Conservation (phyloP, 2,113 vertebrate species). For the Dasypus novemcinctus region DNA sequence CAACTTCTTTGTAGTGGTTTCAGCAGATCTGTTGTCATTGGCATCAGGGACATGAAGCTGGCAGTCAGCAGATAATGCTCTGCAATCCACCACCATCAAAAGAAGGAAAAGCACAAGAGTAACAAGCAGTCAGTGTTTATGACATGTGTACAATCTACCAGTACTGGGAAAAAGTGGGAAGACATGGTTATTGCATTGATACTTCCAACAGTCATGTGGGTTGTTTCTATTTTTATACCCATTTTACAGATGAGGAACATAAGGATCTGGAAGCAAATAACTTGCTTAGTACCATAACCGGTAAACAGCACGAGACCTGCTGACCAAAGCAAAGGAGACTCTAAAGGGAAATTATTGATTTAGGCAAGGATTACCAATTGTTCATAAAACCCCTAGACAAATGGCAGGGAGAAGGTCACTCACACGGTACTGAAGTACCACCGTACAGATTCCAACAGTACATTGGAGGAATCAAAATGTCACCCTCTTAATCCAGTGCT, state of each 20-base stretch:
- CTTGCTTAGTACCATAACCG: not conserved
- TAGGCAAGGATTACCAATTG: not conserved
- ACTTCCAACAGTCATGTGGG: not conserved
- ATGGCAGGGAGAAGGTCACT: not conserved
- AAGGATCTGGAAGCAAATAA: not conserved
- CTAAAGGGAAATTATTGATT: not conserved
- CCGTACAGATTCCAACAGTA: not conserved
- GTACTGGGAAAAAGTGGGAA: not conserved
- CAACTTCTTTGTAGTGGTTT: not conserved
- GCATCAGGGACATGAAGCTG: not conserved
- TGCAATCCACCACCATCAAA: not conserved
- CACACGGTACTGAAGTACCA: not conserved
- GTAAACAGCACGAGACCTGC: not conserved
- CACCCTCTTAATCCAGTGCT: not conserved
- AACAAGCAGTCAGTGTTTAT: not conserved
- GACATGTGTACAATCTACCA: not conserved
- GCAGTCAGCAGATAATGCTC: not conserved
- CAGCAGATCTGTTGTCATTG: not conserved
- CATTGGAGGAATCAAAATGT: not conserved
- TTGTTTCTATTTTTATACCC: not conserved
- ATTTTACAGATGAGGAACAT: conserved; percentile 9
- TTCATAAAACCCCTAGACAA: conserved; percentile 19
- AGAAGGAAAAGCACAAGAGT: not conserved
- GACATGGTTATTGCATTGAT: not conserved
- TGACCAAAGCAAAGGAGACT: not conserved